Conservation (phyloP, 92 coral and sea anemone species). For the Hydrozoanthus gracilis region DNA sequence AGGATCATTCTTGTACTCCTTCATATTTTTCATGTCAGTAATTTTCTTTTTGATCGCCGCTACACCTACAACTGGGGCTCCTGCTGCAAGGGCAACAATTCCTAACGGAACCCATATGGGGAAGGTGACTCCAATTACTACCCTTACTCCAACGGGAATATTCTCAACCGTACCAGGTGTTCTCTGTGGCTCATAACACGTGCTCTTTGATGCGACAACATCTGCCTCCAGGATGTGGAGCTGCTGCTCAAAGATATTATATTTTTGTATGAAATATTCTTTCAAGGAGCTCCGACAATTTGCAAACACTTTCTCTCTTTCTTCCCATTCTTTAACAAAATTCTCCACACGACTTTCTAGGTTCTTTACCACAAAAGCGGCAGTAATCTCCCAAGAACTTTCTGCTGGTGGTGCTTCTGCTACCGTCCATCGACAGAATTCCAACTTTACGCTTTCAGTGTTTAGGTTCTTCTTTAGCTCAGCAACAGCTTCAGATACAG, state of each 20-base stretch:
- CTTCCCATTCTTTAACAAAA: constrained; percentile 31
- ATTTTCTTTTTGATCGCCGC: constrained; percentile 43
- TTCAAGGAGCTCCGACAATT: constrained; percentile 3
- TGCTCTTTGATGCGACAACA: background rate
- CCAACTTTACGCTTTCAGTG: background rate
- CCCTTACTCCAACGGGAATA: background rate
- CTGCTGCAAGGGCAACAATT: constrained; percentile 41
- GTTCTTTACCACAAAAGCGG: background rate
- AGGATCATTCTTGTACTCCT: constrained; percentile 38
- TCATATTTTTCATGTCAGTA: constrained; percentile 16
- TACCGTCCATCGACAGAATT: constrained; percentile 22
- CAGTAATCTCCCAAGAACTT: constrained; percentile 20
- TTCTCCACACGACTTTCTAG: constrained; percentile 5
- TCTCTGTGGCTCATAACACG: background rate
- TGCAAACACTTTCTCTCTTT: background rate
- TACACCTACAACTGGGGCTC: constrained; percentile 50
- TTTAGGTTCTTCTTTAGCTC: constrained; percentile 4
- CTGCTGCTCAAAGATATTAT: background rate
- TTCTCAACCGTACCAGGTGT: too few relatives aligned
- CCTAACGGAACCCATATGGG: constrained; percentile 70
- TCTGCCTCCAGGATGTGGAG: constrained; percentile 1
- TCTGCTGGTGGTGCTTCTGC: background rate
- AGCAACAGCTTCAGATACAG: background rate
- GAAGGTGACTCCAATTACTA: constrained; percentile 35
- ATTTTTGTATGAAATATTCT: background rate